Conservation (phyloP, 2,888 invertebrate genomes). For the Coenonympha glycerion region DNA sequence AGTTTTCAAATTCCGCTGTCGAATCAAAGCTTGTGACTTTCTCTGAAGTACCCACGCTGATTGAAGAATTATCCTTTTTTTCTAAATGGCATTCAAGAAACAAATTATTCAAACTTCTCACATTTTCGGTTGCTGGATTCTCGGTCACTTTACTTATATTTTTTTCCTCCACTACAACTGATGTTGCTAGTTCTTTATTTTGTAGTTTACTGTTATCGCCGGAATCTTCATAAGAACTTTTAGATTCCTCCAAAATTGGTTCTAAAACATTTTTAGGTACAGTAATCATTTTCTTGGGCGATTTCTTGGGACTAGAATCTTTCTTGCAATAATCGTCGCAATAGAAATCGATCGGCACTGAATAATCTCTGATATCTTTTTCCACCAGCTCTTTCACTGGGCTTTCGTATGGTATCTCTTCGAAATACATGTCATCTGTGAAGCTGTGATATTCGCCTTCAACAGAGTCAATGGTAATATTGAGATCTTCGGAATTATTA, state of each 20-base stretch:
- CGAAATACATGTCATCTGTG: slow-evolving; percentile 54
- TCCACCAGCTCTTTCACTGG: slow-evolving; percentile 64
- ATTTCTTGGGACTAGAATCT: slow-evolving; percentile 42
- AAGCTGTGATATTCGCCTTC: slow-evolving; percentile 72
- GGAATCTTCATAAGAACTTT: slow-evolving; percentile 59
- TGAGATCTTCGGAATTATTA: slow-evolving; percentile 33
- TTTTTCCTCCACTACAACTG: slow-evolving; percentile 1
- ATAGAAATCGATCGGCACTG: slow-evolving; percentile 64
- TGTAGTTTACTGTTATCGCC: slow-evolving; percentile 32
- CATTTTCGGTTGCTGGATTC: not conserved
- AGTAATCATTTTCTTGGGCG: slow-evolving; percentile 44
- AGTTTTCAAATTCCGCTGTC: slow-evolving; percentile 62
- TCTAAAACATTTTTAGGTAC: slow-evolving; percentile 43
- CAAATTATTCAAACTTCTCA: not conserved
- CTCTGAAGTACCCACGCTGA: slow-evolving; percentile 35
- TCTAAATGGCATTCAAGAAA: not conserved
- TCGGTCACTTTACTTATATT: not conserved
- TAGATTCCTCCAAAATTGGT: slow-evolving; percentile 68
- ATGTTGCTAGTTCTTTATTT: not conserved
- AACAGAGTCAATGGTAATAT: slow-evolving; percentile 40
- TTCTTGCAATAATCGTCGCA: slow-evolving; percentile 55
- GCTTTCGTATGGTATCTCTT: slow-evolving; percentile 57
- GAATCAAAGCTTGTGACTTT: slow-evolving; percentile 55
- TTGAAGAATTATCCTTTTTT: slow-evolving; percentile 22
- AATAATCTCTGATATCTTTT: slow-evolving; percentile 70